Evolutionary conservation across 1,140 invertebrate genomes (phyloP), one percentile per base, ranked within the genome.

Genomic region (Dreissena rostriformis): DNA sequence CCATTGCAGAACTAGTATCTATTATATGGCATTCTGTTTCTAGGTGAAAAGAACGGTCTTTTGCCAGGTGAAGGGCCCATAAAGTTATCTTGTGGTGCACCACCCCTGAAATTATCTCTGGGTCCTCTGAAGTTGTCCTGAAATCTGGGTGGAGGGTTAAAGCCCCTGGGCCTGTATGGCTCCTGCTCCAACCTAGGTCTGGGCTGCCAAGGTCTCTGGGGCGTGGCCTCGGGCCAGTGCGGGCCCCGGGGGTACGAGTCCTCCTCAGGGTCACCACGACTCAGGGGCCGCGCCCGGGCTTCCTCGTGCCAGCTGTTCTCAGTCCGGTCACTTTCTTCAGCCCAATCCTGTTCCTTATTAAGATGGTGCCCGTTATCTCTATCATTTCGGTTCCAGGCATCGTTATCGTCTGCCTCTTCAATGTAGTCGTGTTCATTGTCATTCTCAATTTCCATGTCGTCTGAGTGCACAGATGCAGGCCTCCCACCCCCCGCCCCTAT

Each of bases 361-460:
- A 19, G 4, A 28, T 49, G 51, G 28, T 29, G 71, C n/a, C n/a
- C 71, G 51, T 19, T 14, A 19, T 52, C 49, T n/a, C 17, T 1
- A 14, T 73, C n/a, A 28, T 17, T 17, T 24, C 57, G 57, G 22
- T 61, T 61, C 57, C 57, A 61, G 57, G 17, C 57, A 6, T 19
- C 17, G 12, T 61, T 61, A n/a, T 61, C 57, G 22, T 24, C 22
- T 5, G 67, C 29, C 19, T 4, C 17, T 17, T 68, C 55, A n/a
- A 22, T 28, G 22, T 19, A 67, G 26, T 70, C 77, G 5, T 39
- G 63, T 29, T 71, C 22, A 65, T 82, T 68, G 4, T 82, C 80
- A 51, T n/a, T 66, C 49, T 82, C 80, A n/a, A 82, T 22, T 10
- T 82, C 80, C 80, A 82, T 82, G 70, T 82, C 80, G 51, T 82